These are phyloP conservation scores for Amphiprion clarkii DNA, from an alignment of 2,797 vertebrate species.

Conservation along the genomic window DNA sequence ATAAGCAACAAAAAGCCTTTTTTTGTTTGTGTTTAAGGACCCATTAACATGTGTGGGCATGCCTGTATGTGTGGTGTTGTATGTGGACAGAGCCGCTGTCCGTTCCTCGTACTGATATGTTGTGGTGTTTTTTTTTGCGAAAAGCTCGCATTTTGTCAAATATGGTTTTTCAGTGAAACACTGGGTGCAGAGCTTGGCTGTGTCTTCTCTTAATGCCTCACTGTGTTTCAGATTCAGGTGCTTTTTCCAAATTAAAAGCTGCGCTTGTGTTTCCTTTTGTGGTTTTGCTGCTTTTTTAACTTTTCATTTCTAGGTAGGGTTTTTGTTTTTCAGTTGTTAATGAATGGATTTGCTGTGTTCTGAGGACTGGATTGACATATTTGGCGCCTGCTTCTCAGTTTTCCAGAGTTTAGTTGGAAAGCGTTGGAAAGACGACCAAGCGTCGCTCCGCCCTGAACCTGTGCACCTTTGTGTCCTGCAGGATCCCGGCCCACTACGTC, in stretches of 20 bases:
- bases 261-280: conserved; percentile 85
- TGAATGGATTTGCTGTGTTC: conserved; percentile 98
- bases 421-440: conserved; percentile 60
- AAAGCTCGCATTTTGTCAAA: conserved; percentile 79
- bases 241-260: conserved; percentile 90
- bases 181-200: conserved; percentile 88
- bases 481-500: conserved; percentile 97
- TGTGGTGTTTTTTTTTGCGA: conserved; percentile 75
- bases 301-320: conserved; percentile 78
- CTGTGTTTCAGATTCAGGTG: conserved; percentile 85
- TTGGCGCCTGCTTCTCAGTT: conserved; percentile 92
- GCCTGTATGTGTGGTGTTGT: conserved; percentile 78
- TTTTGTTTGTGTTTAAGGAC: conserved; percentile 60
- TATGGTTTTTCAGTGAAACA: conserved; percentile 63
- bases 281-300: conserved; percentile 80
- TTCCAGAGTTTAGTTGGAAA: conserved; percentile 69
- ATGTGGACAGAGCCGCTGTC: conserved; percentile 65
- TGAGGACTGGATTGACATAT: conserved; percentile 90
- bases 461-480: conserved; percentile 83
- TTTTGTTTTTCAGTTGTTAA: conserved; percentile 76
- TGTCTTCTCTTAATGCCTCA: conserved; percentile 90
- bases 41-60: conserved; percentile 82
- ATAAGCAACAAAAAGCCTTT: conserved; percentile 22
- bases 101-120: conserved; percentile 70
- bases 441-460: conserved; percentile 52